Base-by-base conservation (phyloP, 2,113 vertebrate genomes). In the Nesogale talazaci region DNA sequence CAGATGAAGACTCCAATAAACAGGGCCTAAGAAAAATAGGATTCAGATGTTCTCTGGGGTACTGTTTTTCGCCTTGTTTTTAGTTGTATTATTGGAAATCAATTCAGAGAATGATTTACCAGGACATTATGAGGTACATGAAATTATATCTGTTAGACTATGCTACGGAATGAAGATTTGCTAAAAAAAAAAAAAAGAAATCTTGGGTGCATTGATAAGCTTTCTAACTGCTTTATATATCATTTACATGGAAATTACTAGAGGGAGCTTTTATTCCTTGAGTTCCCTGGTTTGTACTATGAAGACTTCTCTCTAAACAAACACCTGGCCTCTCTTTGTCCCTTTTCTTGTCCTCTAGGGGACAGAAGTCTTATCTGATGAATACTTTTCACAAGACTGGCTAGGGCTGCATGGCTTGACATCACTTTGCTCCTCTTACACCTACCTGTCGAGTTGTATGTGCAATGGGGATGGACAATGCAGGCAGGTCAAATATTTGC, bases 1-100 rank as follows among this genome's bases (percentile, higher is more conserved):
- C 22, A 90, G 63, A 83, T 38, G 22, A 86, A 67, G 16, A 29
- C 31, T 65, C 70, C 59, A 61, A 70, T 9, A 79, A 69, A 92
- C 88, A 91, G 87, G 81, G 72, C 77, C 77, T 83, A 90, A 65
- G 61, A 63, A 93, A 82, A 61, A 88, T 67, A 86, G 77, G 77
- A 77, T 86, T 90, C 65, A 69, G 76, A 83, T 38, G 16, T 59
- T 86, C 52, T 92, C 74, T 77, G 34, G 91, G 36, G 80, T 76
- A 56, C 40, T 69, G 57, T 31, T 80, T 94, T 86, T 46, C 65
- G 83, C 34, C 19, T 40, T 70, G 27, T 70, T 65, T 88, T 88
- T 92, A 83, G 42, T 57, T 94, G 40, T 42, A 83, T 5, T 67
- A 31, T 31, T 84, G 12, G 56, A 92, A 90, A 86, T 83, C 69